A percentile compares a stretch with the other conserved stretches of the same genome.
Conservation (phyloP, 2,797 vertebrate genomes). For the Enteromius viviparus region DNA sequence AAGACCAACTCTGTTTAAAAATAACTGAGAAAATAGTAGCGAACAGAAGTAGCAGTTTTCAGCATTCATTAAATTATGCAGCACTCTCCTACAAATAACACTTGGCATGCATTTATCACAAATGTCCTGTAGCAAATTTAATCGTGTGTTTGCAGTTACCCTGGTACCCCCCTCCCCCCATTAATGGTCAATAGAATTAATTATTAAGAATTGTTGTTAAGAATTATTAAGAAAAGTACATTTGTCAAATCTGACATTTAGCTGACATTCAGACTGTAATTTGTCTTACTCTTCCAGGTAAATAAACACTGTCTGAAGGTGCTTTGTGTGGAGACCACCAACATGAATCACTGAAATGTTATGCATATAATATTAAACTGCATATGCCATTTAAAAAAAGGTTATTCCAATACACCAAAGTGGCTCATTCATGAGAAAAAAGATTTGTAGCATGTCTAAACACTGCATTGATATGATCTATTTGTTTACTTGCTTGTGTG, state of each 20-base stretch:
- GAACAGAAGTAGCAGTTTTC: constrained; percentile 17
- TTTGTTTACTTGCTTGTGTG: constrained; percentile 32
- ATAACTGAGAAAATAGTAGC: constrained; percentile 20
- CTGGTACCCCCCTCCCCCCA: background rate
- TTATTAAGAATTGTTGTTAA: background rate
- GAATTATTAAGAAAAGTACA: background rate
- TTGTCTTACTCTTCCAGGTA: constrained; percentile 4
- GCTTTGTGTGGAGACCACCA: background rate
- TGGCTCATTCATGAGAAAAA: constrained; percentile 13
- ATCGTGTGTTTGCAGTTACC: constrained; percentile 11
- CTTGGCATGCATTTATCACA: constrained; percentile 23
- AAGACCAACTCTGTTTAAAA: constrained; percentile 19
- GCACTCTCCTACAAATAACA: constrained; percentile 29
- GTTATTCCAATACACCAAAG: constrained; percentile 19
- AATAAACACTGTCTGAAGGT: constrained; percentile 15
- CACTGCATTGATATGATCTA: constrained; percentile 17
- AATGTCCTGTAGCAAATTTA: constrained; percentile 37
- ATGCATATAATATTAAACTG: constrained; percentile 20
- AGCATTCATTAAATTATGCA: constrained; percentile 42
- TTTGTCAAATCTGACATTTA: constrained; percentile 30
- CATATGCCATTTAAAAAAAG: constrained; percentile 36
- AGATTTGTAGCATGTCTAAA: constrained; percentile 39
- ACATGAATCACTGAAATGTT: constrained; percentile 31
- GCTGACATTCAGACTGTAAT: constrained; percentile 24
- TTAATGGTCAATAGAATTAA: constrained; percentile 9